Evolutionary conservation across 2,888 invertebrate species (phyloP).

Genomic region (Ecdyonurus torrentis): DNA sequence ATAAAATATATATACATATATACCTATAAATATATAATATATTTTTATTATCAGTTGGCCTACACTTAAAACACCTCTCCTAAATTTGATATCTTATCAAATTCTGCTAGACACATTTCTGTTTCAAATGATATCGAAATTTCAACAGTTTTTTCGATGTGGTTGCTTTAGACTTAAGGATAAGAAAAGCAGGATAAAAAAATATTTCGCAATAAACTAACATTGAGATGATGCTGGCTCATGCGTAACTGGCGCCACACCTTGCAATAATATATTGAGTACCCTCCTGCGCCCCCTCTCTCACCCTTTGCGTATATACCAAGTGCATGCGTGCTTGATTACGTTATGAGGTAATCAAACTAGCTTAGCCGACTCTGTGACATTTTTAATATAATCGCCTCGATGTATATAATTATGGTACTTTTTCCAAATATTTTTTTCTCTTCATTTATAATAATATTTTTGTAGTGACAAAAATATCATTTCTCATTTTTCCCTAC

Average conservation of each 20-base stretch:
- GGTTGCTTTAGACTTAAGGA: background rate
- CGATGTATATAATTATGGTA: too few species aligned
- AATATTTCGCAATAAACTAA: background rate
- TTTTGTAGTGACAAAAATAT: too few species aligned
- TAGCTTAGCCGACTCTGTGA: too few species aligned
- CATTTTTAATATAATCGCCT: too few species aligned
- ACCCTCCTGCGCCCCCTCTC: background rate
- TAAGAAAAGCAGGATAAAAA: background rate
- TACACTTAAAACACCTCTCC: background rate
- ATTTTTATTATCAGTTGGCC: background rate
- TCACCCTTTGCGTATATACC: too few species aligned
- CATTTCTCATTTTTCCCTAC: too few species aligned
- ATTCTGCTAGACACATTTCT: background rate
- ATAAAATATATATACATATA: too few species aligned
- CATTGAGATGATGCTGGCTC: background rate
- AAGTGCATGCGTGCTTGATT: background rate
- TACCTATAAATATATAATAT: background rate
- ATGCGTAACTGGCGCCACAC: background rate
- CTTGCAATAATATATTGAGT: too few species aligned
- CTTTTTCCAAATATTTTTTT: too few species aligned
- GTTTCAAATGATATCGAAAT: background rate
- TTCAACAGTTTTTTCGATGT: background rate
- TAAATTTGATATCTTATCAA: background rate
- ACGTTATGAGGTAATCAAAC: too few species aligned
- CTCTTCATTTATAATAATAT: too few species aligned